Conservation (phyloP, 2,888 invertebrate species). For the Lepidochitona cinerea region DNA sequence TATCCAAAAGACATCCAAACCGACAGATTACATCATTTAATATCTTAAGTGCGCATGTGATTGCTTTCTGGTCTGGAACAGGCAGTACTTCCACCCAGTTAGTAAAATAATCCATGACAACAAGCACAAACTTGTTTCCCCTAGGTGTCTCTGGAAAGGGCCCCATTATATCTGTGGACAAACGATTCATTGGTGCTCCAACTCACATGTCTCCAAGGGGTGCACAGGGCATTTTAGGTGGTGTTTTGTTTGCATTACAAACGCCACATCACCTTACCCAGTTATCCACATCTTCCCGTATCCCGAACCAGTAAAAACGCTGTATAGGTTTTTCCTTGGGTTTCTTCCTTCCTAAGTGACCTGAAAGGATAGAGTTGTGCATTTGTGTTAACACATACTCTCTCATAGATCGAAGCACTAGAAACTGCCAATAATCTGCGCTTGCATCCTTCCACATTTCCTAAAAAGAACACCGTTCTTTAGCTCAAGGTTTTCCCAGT, state of each 20-base stretch:
- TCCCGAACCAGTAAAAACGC: constrained; percentile 18
- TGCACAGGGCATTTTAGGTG: neutral
- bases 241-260: constrained; percentile 15
- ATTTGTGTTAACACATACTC: neutral
- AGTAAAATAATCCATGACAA: constrained; percentile 6
- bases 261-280: constrained; percentile 7
- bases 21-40: neutral
- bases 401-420: neutral
- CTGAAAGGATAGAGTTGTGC: constrained; percentile 6
- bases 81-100: constrained; percentile 15
- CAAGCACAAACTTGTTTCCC: constrained; percentile 19
- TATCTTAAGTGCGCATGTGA: neutral
- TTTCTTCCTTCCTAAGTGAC: constrained; percentile 14
- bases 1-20: neutral
- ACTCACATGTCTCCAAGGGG: constrained; percentile 10
- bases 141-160: constrained; percentile 13
- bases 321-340: neutral
- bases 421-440: neutral
- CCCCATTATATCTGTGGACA: constrained; percentile 20
- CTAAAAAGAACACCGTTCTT: neutral
- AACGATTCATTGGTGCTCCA: constrained; percentile 22
- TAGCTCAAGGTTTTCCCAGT: constrained; percentile 2
- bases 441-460: neutral
- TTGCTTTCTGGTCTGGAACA: neutral
- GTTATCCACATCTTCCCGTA: constrained; percentile 1